Evolutionary conservation across 2,113 vertebrate species (phyloP), one percentile per base, ranked within the genome.

Genomic region (Tragulus kanchil): DNA sequence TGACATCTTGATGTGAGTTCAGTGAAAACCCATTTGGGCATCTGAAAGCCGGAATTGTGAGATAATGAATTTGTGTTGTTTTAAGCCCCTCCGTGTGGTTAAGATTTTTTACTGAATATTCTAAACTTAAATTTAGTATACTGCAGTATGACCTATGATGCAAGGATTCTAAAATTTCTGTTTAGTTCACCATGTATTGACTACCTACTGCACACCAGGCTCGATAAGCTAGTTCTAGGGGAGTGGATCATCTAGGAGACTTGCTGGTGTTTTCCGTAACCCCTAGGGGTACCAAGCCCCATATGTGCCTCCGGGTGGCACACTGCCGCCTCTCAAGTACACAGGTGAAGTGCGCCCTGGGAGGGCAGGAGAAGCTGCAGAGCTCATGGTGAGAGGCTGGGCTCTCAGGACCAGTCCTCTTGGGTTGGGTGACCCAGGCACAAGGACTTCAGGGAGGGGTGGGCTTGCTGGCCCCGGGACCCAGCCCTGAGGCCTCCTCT

Each of bases 51-150:
- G 85, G 62, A 73, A 50, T 21, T 92, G 28, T 84, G 64, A 92
- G 89, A 94, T 52, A 45, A 81, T 87, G 85, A n/a, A 25, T 59
- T 42, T 54, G 56, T 64, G 31, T 89, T 87, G 58, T 89, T 94
- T 86, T 62, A 89, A 96, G 67, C 75, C 48, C 56, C 19, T 77
- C 48, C 88, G 19, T 36, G 59, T 77, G 23, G 67, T 86, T 45
- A 69, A 36, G 31, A 81, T 67, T 96, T 83, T 36, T 25, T 26
- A 52, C 28, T 62, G 79, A 54, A 56, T 45, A 83, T 26, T 61
- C 65, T 78, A 50, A 93, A 82, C 88, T 94, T 19, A 42, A 28
- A 15, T 15, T 82, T 45, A 58, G 17, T 67, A 12, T 19, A 12
- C 11, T 58, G 28, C 61, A 10, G 14, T 36, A 8, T 64, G 59